phyloP scores from a whole-genome alignment of 2,797 vertebrate genomes.

The Macrochelys suwanniensis region DNA sequence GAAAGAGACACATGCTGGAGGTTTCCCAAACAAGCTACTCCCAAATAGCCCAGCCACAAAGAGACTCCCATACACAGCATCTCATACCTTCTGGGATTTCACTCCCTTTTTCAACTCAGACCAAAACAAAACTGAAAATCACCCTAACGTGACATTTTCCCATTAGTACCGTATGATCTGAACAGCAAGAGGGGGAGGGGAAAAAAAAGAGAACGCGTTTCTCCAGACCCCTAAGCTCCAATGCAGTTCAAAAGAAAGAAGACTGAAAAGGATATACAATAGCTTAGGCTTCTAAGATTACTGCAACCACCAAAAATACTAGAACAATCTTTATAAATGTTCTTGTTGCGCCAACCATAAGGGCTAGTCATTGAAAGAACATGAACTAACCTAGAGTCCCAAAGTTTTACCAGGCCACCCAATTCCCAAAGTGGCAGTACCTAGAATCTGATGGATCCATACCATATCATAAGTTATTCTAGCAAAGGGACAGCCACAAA shows the following conservation, averaged over 20 bases:
- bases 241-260: not conserved
- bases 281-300: not conserved
- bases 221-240: not conserved
- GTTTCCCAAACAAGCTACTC: not conserved
- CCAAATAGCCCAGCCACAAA: not conserved
- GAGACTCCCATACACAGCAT: not conserved
- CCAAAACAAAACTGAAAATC: not conserved
- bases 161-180: too few relatives aligned
- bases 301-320: not conserved
- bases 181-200: rapidly evolving
- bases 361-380: not conserved
- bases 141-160: too few relatives aligned
- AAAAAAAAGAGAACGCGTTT: not conserved
- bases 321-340: not conserved
- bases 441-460: not conserved
- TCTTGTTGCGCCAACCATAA: not conserved
- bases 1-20: not conserved
- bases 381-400: not conserved
- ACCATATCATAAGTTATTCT: not conserved
- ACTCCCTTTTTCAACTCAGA: not conserved
- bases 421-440: not conserved
- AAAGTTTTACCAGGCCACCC: not conserved
- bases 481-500: not conserved
- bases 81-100: not conserved
- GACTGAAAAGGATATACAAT: not conserved